Percentiles rank a stretch among this genome's conserved stretches.
phyloP scores from a whole-genome alignment of 2,888 invertebrate genomes.

The Caenorhabditis auriculariae region DNA sequence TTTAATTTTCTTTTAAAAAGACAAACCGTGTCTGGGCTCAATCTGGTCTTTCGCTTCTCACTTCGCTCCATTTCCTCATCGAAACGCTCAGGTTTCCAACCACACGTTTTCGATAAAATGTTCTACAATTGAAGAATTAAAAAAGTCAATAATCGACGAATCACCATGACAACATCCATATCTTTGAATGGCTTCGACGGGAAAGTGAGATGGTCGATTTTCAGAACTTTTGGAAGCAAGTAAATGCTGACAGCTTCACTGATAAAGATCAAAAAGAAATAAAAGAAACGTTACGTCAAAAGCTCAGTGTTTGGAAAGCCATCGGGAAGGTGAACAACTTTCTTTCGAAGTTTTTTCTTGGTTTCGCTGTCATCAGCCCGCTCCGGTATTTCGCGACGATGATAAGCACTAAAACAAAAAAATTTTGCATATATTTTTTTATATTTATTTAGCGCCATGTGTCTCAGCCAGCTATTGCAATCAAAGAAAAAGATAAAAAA shows the following conservation, averaged over 20 bases:
- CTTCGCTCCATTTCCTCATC: conserved; percentile 5
- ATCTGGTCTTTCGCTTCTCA: neutral
- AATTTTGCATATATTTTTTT: too few relatives aligned
- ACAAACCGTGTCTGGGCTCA: neutral
- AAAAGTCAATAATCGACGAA: too few relatives aligned
- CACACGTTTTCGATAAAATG: too few relatives aligned
- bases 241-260: conserved; percentile 34
- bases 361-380: conserved; percentile 16
- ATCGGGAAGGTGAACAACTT: conserved; percentile 13
- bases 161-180: conserved; percentile 5
- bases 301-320: conserved; percentile 37
- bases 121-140: neutral
- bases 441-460: too few relatives aligned
- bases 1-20: neutral
- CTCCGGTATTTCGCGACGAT: conserved; percentile 22
- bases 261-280: neutral
- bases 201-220: neutral
- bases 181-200: conserved; percentile 1
- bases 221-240: conserved; percentile 13
- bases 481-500: too few relatives aligned
- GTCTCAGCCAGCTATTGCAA: too few relatives aligned
- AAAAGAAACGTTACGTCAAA: conserved; percentile 14
- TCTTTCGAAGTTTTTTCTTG: conserved; percentile 18
- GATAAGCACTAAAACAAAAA: conserved; percentile 30
- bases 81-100: conserved; percentile 9